Percentiles rank a stretch among this genome's conserved stretches.
Conservation (phyloP, 1,140 invertebrate genomes). For the Polyergus mexicanus region DNA sequence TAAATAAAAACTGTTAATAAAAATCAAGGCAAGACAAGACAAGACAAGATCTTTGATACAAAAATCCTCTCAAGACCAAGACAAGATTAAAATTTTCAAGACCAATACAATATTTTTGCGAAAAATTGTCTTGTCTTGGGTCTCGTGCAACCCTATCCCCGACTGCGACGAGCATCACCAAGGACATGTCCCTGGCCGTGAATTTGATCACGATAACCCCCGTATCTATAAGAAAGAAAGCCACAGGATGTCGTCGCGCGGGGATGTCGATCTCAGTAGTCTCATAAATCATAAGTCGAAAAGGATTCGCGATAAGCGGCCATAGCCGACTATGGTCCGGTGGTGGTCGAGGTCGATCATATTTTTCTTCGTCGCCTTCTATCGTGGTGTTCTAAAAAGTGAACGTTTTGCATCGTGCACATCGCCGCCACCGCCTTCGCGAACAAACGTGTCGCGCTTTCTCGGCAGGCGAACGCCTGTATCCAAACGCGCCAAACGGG, state of each 20-base stretch:
- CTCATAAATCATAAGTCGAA: conserved; percentile 57
- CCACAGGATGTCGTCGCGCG: conserved; percentile 75
- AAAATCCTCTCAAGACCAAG: no score
- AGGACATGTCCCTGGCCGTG: conserved; percentile 40
- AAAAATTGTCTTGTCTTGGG: no score
- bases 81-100: no score
- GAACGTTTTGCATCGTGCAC: conserved; percentile 76
- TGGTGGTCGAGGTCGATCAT: conserved; percentile 63
- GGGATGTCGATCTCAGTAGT: conserved; percentile 75
- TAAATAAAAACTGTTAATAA: no score
- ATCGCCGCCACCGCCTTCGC: conserved; percentile 53
- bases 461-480: conserved; percentile 63
- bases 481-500: conserved; percentile 6
- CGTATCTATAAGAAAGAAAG: conserved; percentile 24
- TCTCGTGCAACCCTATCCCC: no score
- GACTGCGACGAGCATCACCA: not conserved
- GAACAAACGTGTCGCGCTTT: conserved; percentile 74
- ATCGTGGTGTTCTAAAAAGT: conserved; percentile 71
- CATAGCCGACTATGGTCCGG: conserved; percentile 52
- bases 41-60: no score
- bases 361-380: conserved; percentile 14
- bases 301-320: conserved; percentile 53
- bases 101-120: no score
- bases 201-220: not conserved
- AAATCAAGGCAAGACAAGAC: no score